A percentile compares a stretch with the other conserved stretches of the same genome.
These are phyloP conservation scores for Cebidichthys violaceus DNA, from an alignment of 2,113 vertebrate species.

Conservation along the genomic window DNA sequence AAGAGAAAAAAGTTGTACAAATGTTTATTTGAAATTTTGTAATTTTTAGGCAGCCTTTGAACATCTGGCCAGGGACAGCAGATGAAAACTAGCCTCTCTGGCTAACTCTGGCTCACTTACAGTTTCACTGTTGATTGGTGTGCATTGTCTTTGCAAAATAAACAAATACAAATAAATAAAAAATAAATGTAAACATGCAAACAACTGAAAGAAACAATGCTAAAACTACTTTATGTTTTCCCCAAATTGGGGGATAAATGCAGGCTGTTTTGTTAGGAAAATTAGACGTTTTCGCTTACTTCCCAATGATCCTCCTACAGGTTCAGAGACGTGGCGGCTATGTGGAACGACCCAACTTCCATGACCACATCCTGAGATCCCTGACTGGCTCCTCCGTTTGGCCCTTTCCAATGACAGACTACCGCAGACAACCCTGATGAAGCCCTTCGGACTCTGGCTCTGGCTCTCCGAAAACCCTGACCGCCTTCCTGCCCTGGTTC, in stretches of 20 bases:
- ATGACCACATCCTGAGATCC: slow-evolving; percentile 86
- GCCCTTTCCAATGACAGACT: slow-evolving; percentile 75
- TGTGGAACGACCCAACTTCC: slow-evolving; percentile 86
- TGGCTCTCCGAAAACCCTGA: slow-evolving; percentile 74
- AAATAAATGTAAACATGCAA: not conserved
- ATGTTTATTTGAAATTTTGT: too few relatives aligned
- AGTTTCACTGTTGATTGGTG: too few relatives aligned
- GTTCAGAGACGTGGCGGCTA: slow-evolving; percentile 86
- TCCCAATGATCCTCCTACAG: slow-evolving; percentile 45
- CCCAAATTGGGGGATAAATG: not conserved
- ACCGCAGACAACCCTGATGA: slow-evolving; percentile 74
- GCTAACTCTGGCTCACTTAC: too few relatives aligned
- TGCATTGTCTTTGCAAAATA: too few relatives aligned
- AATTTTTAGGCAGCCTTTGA: too few relatives aligned
- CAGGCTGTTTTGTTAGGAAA: not conserved
- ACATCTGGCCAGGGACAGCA: too few relatives aligned
- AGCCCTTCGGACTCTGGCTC: slow-evolving; percentile 76
- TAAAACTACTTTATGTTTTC: not conserved
- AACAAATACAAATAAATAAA: too few relatives aligned
- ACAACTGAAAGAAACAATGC: not conserved
- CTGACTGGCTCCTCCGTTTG: slow-evolving; percentile 78
- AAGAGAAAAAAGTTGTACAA: not conserved
- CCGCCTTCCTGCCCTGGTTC: slow-evolving; percentile 55
- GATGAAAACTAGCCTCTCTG: too few relatives aligned
- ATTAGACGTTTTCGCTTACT: not conserved